A percentile compares a stretch with the other conserved stretches of the same genome.
Conservation (phyloP, 2,888 invertebrate species). For the Peribatodes rhomboidaria region DNA sequence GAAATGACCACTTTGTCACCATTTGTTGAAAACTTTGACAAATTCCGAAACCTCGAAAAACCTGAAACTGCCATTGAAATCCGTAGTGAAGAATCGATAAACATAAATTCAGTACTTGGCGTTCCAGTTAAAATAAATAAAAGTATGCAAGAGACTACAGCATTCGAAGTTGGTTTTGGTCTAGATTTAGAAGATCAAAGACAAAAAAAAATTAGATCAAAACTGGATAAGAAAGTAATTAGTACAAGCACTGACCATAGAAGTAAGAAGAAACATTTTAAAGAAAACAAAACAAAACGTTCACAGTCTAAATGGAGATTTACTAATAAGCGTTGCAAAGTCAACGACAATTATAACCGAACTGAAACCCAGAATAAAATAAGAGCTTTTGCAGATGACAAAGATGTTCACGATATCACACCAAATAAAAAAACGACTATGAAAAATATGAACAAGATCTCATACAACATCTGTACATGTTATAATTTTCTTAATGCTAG, state of each 20-base stretch:
- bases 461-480: neutral
- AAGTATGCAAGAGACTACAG: conserved; percentile 2
- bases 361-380: neutral
- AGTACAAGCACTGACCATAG: neutral
- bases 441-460: neutral
- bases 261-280: neutral
- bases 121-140: neutral
- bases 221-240: neutral
- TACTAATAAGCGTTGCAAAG: neutral
- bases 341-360: neutral
- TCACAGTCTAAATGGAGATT: neutral
- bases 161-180: neutral
- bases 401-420: too few species aligned
- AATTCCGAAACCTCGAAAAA: neutral
- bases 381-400: neutral
- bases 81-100: neutral
- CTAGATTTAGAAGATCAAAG: neutral
- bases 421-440: neutral
- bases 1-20: conserved; percentile 1
- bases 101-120: neutral
- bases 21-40: neutral
- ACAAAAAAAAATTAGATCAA: neutral
- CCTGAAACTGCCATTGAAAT: neutral
- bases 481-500: neutral
- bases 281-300: neutral